phyloP scores from a whole-genome alignment of 2,797 vertebrate genomes.

The Lacerta viridis region DNA sequence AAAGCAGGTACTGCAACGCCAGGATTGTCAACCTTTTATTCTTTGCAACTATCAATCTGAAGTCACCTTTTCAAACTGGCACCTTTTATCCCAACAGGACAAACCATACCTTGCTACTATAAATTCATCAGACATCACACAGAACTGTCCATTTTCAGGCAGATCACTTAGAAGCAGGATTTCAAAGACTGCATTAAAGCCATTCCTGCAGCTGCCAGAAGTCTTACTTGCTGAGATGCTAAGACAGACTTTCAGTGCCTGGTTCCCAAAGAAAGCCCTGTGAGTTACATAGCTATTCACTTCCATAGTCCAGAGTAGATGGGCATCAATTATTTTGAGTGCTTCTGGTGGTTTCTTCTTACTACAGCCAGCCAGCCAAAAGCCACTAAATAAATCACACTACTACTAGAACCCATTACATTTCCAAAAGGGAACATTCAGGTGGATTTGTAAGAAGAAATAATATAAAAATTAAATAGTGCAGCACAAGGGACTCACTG shows the following conservation, averaged over 20 bases:
- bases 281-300: not conserved
- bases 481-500: constrained; percentile 23
- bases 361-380: constrained; percentile 9
- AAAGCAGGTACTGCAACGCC: not conserved
- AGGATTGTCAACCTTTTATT: not conserved
- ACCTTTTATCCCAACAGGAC: not conserved
- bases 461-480: not conserved
- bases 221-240: not conserved
- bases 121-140: not conserved
- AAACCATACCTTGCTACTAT: not conserved
- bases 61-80: not conserved
- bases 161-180: not conserved
- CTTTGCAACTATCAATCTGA: not conserved
- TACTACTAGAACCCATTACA: not conserved
- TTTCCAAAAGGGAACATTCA: constrained; percentile 64
- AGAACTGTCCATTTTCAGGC: constrained; percentile 47
- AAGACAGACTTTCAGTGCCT: not conserved
- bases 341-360: constrained; percentile 47
- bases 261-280: not conserved
- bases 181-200: not conserved
- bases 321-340: not conserved
- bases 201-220: constrained; percentile 11
- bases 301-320: not conserved
- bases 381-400: constrained; percentile 58
- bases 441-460: constrained; percentile 36